Evolutionary conservation across 2,888 invertebrate genomes (phyloP).

Genomic region (Heteropelma amictum): DNA sequence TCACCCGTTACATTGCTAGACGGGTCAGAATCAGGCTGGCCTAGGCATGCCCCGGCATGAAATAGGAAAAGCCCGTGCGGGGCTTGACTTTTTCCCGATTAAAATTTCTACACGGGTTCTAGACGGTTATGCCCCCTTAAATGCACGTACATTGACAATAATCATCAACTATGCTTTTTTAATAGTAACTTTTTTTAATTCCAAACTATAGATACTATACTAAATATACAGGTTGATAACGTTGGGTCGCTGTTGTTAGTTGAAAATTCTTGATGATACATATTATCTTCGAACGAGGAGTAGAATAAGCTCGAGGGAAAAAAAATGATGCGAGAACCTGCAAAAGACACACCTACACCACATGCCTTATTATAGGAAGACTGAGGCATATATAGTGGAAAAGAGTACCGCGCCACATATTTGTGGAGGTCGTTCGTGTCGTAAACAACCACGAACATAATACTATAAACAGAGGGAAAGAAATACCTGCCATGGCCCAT

Average conservation of each 20-base stretch:
- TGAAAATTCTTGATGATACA: constrained; percentile 60
- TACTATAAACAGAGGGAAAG: constrained; percentile 63
- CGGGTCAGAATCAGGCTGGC: too few species aligned
- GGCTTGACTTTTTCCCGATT: too few species aligned
- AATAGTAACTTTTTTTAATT: too few species aligned
- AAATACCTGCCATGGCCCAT: constrained; percentile 12
- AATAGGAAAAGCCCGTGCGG: too few species aligned
- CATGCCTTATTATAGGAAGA: constrained; percentile 6
- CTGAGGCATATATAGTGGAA: constrained; percentile 19
- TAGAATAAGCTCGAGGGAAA: constrained; percentile 55
- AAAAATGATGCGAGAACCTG: constrained; percentile 48
- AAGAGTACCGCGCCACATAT: constrained; percentile 67
- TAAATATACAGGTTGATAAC: not conserved
- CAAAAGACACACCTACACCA: constrained; percentile 66
- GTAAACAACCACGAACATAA: constrained; percentile 65
- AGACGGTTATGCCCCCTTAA: too few species aligned
- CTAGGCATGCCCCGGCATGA: too few species aligned
- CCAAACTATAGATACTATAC: too few species aligned
- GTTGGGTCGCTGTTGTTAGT: not conserved
- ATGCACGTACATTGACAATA: too few species aligned
- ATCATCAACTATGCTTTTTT: too few species aligned
- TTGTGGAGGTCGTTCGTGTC: constrained; percentile 69
- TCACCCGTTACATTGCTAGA: too few species aligned
- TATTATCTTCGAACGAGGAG: constrained; percentile 55
- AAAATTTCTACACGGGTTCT: too few species aligned